Evolutionary conservation across 2,113 vertebrate species (phyloP).

Genomic region (pig (Sus scrofa)): DNA sequence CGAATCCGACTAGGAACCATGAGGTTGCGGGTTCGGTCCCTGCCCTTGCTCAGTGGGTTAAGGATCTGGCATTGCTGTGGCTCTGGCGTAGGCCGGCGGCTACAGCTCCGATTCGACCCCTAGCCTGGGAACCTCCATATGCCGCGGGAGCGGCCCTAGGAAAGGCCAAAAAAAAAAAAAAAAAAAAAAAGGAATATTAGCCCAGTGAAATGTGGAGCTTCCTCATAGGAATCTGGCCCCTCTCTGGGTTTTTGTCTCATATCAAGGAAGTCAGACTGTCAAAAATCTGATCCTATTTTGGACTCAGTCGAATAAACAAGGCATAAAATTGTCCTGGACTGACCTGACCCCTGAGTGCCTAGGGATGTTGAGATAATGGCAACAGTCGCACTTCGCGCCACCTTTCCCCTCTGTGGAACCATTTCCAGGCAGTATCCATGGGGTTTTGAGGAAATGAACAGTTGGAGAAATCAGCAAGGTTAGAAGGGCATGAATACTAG

Average conservation of each 20-base stretch:
- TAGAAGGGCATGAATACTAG: not conserved
- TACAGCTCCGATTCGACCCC: no score
- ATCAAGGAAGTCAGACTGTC: not conserved
- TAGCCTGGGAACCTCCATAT: no score
- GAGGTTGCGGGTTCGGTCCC: no score
- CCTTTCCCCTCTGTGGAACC: not conserved
- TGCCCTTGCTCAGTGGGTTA: no score
- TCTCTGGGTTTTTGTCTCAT: conserved; percentile 41
- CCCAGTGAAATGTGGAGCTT: conserved; percentile 23
- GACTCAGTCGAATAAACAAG: conserved; percentile 56
- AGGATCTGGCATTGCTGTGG: no score
- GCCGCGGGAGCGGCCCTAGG: no score
- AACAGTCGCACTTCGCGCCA: not conserved
- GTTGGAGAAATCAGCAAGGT: not conserved
- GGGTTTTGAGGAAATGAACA: conserved; percentile 38
- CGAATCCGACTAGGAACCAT: no score
- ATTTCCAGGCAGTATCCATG: conserved; percentile 10
- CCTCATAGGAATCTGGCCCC: conserved; percentile 30
- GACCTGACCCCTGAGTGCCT: not conserved
- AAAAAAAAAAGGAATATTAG: conserved; percentile 15
- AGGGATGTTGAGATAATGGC: not conserved
- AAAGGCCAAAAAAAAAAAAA: not conserved
- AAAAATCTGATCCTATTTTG: conserved; percentile 60
- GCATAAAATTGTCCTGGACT: not conserved
- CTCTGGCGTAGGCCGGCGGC: no score